Evolutionary conservation across 2,888 invertebrate genomes (phyloP).

Genomic region (Callosobruchus maculatus): DNA sequence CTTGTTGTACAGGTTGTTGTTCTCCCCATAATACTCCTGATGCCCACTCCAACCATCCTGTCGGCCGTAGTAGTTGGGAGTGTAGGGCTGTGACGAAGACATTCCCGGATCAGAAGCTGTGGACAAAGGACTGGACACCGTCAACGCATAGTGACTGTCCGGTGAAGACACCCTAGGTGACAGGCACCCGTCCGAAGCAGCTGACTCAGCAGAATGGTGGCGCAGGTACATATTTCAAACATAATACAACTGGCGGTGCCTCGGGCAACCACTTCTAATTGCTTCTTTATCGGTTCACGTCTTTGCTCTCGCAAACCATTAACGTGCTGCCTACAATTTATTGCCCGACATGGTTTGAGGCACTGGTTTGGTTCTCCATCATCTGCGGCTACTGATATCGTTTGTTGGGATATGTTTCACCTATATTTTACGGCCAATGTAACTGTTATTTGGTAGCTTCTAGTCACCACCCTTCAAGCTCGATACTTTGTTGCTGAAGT

Average conservation of each 20-base stretch:
- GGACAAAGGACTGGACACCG: constrained; percentile 38
- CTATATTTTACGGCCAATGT: no score
- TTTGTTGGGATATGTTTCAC: no score
- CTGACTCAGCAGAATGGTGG: constrained; percentile 34
- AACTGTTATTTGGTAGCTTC: no score
- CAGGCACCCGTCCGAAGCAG: constrained; percentile 41
- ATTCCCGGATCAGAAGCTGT: constrained; percentile 42
- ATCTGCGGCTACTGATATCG: not conserved
- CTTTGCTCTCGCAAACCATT: not conserved
- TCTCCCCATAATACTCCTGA: constrained; percentile 42
- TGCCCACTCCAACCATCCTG: constrained; percentile 32
- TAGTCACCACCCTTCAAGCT: no score
- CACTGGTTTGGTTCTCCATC: not conserved
- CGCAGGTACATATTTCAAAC: constrained; percentile 33
- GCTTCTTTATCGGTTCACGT: not conserved
- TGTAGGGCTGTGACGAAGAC: constrained; percentile 46
- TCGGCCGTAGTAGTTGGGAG: constrained; percentile 40
- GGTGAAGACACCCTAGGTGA: constrained; percentile 44
- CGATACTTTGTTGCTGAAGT: no score
- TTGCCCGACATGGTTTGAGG: not conserved
- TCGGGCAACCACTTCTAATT: not conserved
- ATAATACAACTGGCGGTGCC: not conserved
- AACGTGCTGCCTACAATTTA: not conserved
- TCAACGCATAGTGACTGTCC: constrained; percentile 39
- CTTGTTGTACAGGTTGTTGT: constrained; percentile 41